Percentiles rank a stretch among this genome's conserved stretches.
phyloP scores from a whole-genome alignment of 2,797 vertebrate species.

The Nyctibius grandis region DNA sequence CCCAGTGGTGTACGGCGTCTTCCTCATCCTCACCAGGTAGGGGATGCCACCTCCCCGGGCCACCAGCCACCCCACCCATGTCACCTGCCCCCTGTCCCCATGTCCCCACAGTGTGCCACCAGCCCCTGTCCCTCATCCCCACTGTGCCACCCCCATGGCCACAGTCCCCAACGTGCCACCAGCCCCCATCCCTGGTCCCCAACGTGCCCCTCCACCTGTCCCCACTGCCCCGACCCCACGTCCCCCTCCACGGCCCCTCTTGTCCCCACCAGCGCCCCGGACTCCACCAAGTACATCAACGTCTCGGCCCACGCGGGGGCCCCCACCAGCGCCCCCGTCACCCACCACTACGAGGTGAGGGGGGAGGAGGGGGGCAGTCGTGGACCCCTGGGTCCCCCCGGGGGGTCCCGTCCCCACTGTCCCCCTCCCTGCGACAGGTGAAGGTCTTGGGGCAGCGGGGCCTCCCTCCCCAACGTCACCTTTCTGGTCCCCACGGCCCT shows the following conservation, averaged over 20 bases:
- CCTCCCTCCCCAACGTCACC: conserved; percentile 69
- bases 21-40: conserved; percentile 70
- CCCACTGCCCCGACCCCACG: no score
- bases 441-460: conserved; percentile 66
- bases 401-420: neutral
- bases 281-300: conserved; percentile 61
- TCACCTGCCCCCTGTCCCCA: no score
- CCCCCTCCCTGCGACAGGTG: conserved; percentile 67
- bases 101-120: no score
- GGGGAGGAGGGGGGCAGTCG: no score
- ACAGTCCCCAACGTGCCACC: no score
- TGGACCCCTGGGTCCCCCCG: neutral
- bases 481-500: conserved; percentile 79
- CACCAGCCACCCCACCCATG: no score
- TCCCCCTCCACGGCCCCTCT: no score
- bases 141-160: no score
- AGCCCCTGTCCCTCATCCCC: no score
- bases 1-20: conserved; percentile 67
- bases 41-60: neutral
- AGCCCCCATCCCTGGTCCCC: no score
- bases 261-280: neutral
- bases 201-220: no score
- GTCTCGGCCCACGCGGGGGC: conserved; percentile 69
- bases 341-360: conserved; percentile 77
- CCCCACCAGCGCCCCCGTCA: conserved; percentile 52